phyloP scores from a whole-genome alignment of 2,888 invertebrate species.

The Drosophila sordidapex region DNA sequence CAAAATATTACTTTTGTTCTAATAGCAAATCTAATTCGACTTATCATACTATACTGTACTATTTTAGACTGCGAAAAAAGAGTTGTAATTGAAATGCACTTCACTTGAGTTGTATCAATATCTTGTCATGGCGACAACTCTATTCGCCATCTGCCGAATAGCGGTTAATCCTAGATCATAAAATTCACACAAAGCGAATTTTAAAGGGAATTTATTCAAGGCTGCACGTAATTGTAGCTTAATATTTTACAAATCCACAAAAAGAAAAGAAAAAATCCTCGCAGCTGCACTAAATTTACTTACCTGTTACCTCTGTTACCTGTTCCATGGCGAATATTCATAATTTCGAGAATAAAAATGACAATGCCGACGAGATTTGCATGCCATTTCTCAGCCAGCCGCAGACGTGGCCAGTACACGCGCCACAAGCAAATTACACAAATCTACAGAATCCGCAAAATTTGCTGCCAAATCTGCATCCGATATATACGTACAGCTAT shows the following conservation, averaged over 20 bases:
- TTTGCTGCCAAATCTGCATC: slow-evolving; percentile 4
- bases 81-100: background rate
- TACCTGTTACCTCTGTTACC: slow-evolving; percentile 32
- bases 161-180: slow-evolving; percentile 52
- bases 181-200: slow-evolving; percentile 12
- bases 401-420: slow-evolving; percentile 5
- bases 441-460: background rate
- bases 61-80: background rate
- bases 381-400: slow-evolving; percentile 20
- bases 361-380: background rate
- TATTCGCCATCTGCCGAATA: slow-evolving; percentile 40
- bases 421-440: background rate
- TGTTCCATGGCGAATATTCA: slow-evolving; percentile 19
- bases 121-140: slow-evolving; percentile 15
- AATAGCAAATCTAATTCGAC: background rate
- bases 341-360: slow-evolving; percentile 26
- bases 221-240: slow-evolving; percentile 6
- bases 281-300: slow-evolving; percentile 26
- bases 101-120: background rate
- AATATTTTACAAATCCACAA: slow-evolving; percentile 5
- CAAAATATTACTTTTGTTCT: background rate
- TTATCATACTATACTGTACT: background rate
- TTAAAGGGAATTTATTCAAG: slow-evolving; percentile 5
- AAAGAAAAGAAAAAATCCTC: slow-evolving; percentile 1
- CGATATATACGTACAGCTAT: background rate